Evolutionary conservation across 2,113 vertebrate genomes (phyloP), one percentile per base, ranked within the genome.

Genomic region (Stictonetta naevosa): DNA sequence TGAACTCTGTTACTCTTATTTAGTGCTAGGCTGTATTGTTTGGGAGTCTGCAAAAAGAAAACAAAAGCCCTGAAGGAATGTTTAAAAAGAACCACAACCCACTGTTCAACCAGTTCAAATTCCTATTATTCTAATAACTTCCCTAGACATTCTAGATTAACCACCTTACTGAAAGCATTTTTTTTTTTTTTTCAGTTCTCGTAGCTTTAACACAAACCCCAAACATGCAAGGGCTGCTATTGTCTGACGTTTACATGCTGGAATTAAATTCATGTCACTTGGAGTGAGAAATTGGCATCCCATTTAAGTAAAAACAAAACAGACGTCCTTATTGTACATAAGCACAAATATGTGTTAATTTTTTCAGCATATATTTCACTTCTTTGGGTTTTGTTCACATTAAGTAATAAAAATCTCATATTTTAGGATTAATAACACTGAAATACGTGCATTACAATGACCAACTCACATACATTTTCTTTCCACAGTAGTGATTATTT

Each of bases 1-100:
- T 98, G 98, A 76, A 99, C 97, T 83, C 95, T 97, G 94, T 98
- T 99, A 95, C 98, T 99, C 80, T 97, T 92, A 42, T 99, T 99
- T 26, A 97, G 63, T 19, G 98, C 97, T 90, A 98, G 98, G 7
- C 87, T 95, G 79, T 98, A 98, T 66, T 99, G 99, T 38, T 97
- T 97, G 75, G 87, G 94, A 1, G 95, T 99, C 99, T 99, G 98
- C 88, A 97, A 97, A 71, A 56, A 97, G 97, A 88, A 95, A 85
- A 80, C 0, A 36, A 1, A 52, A 13, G 38, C 4, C 3, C 11
- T 53, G 80, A 94, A 25, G 8, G 29, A 94, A 64, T 9, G 10
- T 34, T 75, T 76, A 3, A 89, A 95, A 85, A 78, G 14, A 22
- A 60, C 18, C 67, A 42, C 80, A 79, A 82, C 71, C 73, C 5